Percentiles rank a stretch among this genome's conserved stretches.
These are phyloP conservation scores for Rhombomys opimus DNA, from an alignment of 2,113 vertebrate species.

Conservation along the genomic window DNA sequence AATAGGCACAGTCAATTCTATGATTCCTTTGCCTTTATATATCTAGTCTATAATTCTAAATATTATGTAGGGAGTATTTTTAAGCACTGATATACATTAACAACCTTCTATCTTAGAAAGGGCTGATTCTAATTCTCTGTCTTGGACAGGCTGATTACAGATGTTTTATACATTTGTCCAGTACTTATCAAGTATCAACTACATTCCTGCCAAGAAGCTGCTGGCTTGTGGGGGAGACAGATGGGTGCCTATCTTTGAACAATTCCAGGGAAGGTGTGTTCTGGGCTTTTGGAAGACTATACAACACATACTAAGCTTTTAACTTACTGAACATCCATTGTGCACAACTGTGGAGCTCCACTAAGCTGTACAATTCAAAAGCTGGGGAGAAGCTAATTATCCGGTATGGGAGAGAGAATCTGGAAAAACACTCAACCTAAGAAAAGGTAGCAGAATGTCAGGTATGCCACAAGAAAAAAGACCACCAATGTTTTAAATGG, in stretches of 20 bases:
- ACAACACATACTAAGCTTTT: neutral
- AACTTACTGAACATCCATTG: neutral
- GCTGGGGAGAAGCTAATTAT: neutral
- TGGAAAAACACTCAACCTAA: neutral
- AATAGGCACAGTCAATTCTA: slow-evolving; percentile 1
- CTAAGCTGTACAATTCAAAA: neutral
- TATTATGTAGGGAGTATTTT: neutral
- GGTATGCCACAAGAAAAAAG: neutral
- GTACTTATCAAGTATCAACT: neutral
- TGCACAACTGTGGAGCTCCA: neutral
- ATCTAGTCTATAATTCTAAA: slow-evolving; percentile 4
- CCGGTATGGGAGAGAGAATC: neutral
- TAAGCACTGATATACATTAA: neutral
- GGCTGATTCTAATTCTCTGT: neutral
- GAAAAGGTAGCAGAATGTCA: slow-evolving; percentile 5
- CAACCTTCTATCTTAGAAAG: neutral
- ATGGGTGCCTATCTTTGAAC: neutral
- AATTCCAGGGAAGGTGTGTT: slow-evolving; percentile 31
- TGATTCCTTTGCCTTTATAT: neutral
- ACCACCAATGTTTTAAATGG: slow-evolving; percentile 10
- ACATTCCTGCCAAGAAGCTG: neutral
- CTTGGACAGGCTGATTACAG: slow-evolving; percentile 28
- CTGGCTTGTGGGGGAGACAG: neutral
- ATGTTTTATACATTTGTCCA: neutral
- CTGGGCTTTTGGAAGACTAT: neutral